Percentiles rank a stretch among this genome's conserved stretches.
Evolutionary conservation across 2,888 invertebrate species (phyloP).

Genomic region (Spilarctia lutea): DNA sequence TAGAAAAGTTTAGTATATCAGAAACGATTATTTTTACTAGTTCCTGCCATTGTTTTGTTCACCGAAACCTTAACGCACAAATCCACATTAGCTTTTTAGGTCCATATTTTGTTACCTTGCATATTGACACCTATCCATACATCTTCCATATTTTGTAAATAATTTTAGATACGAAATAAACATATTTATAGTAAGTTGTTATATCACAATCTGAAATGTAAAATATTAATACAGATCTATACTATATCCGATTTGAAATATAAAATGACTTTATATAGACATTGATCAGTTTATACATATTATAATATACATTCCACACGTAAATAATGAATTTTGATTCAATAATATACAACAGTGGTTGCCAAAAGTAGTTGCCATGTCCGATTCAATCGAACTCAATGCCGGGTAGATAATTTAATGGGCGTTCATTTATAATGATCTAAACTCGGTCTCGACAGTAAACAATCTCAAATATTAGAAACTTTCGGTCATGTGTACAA

Average conservation of each 20-base stretch:
- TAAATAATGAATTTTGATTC: conserved; percentile 18
- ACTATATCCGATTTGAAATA: conserved; percentile 47
- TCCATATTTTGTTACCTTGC: conserved; percentile 43
- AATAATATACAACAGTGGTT: conserved; percentile 16
- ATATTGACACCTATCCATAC: conserved; percentile 46
- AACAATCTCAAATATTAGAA: conserved; percentile 1
- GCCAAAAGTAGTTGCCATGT: conserved; percentile 6
- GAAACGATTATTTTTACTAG: conserved; percentile 44
- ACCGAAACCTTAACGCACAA: conserved; percentile 64
- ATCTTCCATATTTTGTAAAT: conserved; percentile 65
- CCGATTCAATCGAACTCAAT: conserved; percentile 4
- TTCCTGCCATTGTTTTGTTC: conserved; percentile 63
- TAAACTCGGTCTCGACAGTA: neutral
- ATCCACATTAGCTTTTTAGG: conserved; percentile 44
- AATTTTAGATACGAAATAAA: conserved; percentile 60
- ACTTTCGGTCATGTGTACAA: neutral
- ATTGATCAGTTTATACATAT: conserved; percentile 37
- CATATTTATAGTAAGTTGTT: conserved; percentile 53
- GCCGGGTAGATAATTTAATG: neutral
- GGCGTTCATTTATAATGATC: conserved; percentile 5
- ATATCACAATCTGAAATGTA: conserved; percentile 55
- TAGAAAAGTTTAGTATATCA: conserved; percentile 31
- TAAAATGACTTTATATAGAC: conserved; percentile 42
- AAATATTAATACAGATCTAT: conserved; percentile 31
- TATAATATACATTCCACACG: conserved; percentile 49